These are phyloP conservation scores for Tanytarsus gracilentus DNA, from an alignment of 2,888 invertebrate genomes.

Conservation along the genomic window DNA sequence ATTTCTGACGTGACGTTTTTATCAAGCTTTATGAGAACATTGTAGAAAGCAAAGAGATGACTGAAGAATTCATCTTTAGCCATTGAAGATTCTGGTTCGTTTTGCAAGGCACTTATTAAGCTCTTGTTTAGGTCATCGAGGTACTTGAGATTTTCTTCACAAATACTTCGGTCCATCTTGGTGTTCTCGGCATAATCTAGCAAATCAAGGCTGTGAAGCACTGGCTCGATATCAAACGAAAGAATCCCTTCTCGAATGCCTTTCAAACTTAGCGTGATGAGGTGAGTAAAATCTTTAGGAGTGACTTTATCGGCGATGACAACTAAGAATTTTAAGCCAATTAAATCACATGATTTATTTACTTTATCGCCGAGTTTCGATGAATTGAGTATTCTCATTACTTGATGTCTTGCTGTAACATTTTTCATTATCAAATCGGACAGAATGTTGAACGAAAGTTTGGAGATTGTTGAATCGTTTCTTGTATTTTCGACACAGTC, in stretches of 20 bases:
- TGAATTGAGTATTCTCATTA: background rate
- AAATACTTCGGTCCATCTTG: background rate
- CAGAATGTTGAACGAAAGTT: background rate
- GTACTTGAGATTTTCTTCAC: background rate
- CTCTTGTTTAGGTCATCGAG: background rate
- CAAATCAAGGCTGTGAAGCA: background rate
- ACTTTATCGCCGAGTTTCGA: background rate
- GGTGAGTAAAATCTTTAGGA: conserved; percentile 1
- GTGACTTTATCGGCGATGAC: background rate
- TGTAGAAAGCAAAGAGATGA: no score
- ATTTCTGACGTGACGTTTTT: no score
- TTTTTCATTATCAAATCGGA: background rate
- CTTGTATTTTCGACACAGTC: background rate
- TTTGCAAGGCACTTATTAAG: no score
- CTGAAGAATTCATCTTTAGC: no score
- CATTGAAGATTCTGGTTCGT: no score
- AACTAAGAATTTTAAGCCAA: background rate
- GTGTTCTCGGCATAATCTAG: background rate
- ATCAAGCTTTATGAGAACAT: no score
- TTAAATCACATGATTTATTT: background rate
- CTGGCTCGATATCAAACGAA: background rate
- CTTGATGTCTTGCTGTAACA: conserved; percentile 12
- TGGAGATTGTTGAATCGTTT: background rate
- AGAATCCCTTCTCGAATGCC: background rate
- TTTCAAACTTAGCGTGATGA: background rate